Evolutionary conservation across 2,888 invertebrate species (phyloP).

Genomic region (Ophraella communa): DNA sequence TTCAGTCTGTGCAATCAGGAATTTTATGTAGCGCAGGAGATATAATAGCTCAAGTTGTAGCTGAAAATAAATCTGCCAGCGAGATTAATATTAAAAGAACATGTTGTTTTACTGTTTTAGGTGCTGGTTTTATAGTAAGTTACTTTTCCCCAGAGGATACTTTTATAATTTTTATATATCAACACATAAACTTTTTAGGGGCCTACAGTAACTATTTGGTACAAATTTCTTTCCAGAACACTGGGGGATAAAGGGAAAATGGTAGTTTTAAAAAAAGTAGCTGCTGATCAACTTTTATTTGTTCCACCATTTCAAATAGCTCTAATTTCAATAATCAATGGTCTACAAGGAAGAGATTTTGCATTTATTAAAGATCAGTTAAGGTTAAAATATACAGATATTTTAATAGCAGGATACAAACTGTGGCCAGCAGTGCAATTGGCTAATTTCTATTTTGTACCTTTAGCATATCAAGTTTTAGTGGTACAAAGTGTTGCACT

Average conservation of each 20-base stretch:
- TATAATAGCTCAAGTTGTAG: constrained; percentile 72
- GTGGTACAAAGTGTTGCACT: constrained; percentile 80
- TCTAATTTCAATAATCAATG: constrained; percentile 66
- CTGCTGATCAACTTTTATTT: constrained; percentile 75
- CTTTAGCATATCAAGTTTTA: constrained; percentile 82
- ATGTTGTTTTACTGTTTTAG: constrained; percentile 38
- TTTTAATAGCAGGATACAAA: constrained; percentile 72
- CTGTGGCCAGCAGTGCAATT: constrained; percentile 88
- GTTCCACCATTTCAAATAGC: constrained; percentile 72
- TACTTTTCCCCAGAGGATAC: no score
- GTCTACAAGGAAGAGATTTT: constrained; percentile 66
- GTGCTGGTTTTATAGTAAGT: constrained; percentile 44
- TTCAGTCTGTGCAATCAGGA: constrained; percentile 72
- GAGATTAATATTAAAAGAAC: constrained; percentile 38
- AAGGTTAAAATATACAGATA: constrained; percentile 66
- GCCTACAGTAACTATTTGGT: constrained; percentile 74
- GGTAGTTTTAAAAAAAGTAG: constrained; percentile 70
- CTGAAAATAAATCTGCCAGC: constrained; percentile 59
- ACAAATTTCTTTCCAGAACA: constrained; percentile 62
- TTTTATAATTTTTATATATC: no score
- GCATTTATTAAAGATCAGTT: constrained; percentile 65
- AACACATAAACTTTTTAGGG: constrained; percentile 60
- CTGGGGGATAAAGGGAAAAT: constrained; percentile 29
- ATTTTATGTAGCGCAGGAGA: constrained; percentile 79
- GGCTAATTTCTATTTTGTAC: constrained; percentile 83